Evolutionary conservation across 2,113 vertebrate genomes (phyloP).

Genomic region (Shinisaurus crocodilurus): DNA sequence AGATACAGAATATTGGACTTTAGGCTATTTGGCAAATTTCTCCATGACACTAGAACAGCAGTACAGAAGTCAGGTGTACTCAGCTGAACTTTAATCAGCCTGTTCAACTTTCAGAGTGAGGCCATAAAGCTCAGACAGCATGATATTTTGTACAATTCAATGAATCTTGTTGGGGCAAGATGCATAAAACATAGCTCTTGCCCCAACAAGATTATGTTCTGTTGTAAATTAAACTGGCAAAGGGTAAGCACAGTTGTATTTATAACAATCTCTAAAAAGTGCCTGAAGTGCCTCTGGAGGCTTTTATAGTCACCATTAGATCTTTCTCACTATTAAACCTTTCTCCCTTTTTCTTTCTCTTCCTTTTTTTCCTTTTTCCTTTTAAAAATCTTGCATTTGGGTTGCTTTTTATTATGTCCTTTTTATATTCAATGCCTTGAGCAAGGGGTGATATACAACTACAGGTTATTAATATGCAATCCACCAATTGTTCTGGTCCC

Average conservation of each 20-base stretch:
- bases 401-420: background rate
- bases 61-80: background rate
- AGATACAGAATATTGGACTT: background rate
- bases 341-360: background rate
- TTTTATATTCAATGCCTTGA: background rate
- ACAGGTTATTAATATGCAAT: background rate
- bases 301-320: background rate
- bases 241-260: background rate
- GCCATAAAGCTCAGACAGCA: background rate
- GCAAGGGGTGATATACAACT: background rate
- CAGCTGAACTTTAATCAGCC: background rate
- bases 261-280: background rate
- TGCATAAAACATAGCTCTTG: background rate
- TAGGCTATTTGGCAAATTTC: fast-evolving
- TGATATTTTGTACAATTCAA: background rate
- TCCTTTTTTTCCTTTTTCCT: background rate
- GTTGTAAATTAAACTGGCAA: background rate
- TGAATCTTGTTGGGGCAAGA: background rate
- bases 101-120: background rate
- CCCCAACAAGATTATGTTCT: background rate
- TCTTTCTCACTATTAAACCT: too few species aligned
- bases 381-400: background rate
- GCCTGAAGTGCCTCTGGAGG: background rate
- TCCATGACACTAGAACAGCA: background rate
- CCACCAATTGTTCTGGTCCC: background rate